Evolutionary conservation across 2,113 vertebrate species (phyloP), one percentile per base, ranked within the genome.

Genomic region (Austrofundulus limnaeus): DNA sequence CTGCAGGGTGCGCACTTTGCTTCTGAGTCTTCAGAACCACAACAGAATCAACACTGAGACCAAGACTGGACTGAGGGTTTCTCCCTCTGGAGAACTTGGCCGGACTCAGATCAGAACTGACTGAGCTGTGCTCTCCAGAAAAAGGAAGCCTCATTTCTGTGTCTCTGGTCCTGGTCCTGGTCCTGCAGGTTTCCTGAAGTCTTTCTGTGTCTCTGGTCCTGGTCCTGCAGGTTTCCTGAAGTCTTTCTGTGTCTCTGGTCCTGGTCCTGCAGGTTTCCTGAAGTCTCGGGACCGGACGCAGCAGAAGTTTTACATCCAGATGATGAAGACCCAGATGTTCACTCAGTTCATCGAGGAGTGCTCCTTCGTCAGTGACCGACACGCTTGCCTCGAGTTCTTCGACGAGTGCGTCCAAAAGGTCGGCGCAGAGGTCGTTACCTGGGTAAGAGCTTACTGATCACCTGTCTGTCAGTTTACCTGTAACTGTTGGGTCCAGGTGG

Each of bases 321-420:
- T 98, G 85, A 91, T 94, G 9, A 91, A 72, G 79, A 97, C 96
- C 0, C 96, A 98, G 91, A 95, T 98, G 93, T 98, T 98, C 88
- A 95, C 94, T 0, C 95, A 97, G 92, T 98, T 98, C 84, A 94
- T 98, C 0, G 94, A 98, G 85, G 96, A 98, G 9, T 98, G 96
- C 43, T 97, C 96, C 9, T 98, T 98, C 0, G 96, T 95, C 92
- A 96, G 94, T 4, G 92, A 94, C 77, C 90, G 95, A 0, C 94
- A 96, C 15, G 92, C 93, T 60, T 94, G 93, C 85, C 92, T 98
- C 0, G 96, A 98, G 80, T 97, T 98, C 85, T 96, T 98, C 0
- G 96, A 97, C 70, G 95, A 94, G 52, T 97, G 95, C 0, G 94
- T 96, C 0, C 94, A 96, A 17, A 96, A 97, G 93, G 96, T 97